A percentile compares a stretch with the other conserved stretches of the same genome.
Conservation (phyloP, 2,797 vertebrate genomes). For the Urocyon cinereoargenteus region DNA sequence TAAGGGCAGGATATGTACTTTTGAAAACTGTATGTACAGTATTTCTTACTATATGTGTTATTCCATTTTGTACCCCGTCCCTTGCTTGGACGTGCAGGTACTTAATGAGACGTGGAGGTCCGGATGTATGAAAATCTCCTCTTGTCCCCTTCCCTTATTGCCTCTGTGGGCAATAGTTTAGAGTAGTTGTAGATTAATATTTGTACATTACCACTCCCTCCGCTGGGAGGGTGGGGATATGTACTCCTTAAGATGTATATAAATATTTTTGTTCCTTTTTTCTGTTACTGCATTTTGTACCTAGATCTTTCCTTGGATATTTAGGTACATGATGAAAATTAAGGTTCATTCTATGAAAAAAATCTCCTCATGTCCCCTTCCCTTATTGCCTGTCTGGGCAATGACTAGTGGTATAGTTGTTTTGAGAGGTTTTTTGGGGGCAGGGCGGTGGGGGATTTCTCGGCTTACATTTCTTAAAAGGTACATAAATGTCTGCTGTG, state of each 20-base stretch:
- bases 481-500: not conserved
- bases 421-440: not conserved
- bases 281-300: slow-evolving; percentile 71
- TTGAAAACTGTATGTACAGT: slow-evolving; percentile 47
- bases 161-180: slow-evolving; percentile 64
- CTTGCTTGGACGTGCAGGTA: slow-evolving; percentile 8
- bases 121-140: slow-evolving; percentile 73
- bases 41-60: slow-evolving; percentile 39
- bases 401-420: slow-evolving; percentile 48
- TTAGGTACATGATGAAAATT: slow-evolving; percentile 73
- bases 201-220: not conserved
- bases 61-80: slow-evolving; percentile 61
- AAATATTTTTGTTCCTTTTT: slow-evolving; percentile 57
- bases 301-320: slow-evolving; percentile 55
- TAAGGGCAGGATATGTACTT: slow-evolving; percentile 1
- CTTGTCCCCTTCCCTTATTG: slow-evolving; percentile 61
- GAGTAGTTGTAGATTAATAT: slow-evolving; percentile 18
- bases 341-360: slow-evolving; percentile 83
- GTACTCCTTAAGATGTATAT: slow-evolving; percentile 71
- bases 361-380: slow-evolving; percentile 59
- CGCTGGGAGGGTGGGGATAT: not conserved
- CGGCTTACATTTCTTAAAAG: slow-evolving; percentile 18
- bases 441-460: not conserved
- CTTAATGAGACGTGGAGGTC: slow-evolving; percentile 59
- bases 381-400: slow-evolving; percentile 72